Conservation (phyloP, 2,888 invertebrate species). For the Ophion costatus region DNA sequence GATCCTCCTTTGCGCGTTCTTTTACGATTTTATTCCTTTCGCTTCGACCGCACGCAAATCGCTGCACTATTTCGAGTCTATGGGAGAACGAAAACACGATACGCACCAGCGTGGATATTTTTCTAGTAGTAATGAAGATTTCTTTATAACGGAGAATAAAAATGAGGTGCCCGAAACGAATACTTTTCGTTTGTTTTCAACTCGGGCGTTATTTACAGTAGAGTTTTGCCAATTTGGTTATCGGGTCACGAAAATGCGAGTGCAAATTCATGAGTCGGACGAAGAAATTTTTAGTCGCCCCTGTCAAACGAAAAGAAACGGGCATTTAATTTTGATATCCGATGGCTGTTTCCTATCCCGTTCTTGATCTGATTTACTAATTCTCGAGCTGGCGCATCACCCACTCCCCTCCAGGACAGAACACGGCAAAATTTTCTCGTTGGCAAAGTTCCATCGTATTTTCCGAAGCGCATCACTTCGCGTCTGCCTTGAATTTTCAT, state of each 20-base stretch:
- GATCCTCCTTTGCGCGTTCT: not conserved
- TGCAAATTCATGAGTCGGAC: not conserved
- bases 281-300: slow-evolving; percentile 4
- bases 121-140: not conserved
- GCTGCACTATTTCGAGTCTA: not conserved
- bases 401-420: not conserved
- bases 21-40: not conserved
- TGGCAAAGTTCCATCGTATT: slow-evolving; percentile 62
- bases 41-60: too few relatives aligned
- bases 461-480: slow-evolving; percentile 21
- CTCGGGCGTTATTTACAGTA: slow-evolving; percentile 46
- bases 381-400: slow-evolving; percentile 43
- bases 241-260: slow-evolving; percentile 53
- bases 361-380: slow-evolving; percentile 31
- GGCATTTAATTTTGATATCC: not conserved
- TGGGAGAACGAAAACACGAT: not conserved
- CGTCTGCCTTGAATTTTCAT: slow-evolving; percentile 45
- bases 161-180: not conserved
- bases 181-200: slow-evolving; percentile 17
- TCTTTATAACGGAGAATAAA: not conserved
- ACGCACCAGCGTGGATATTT: not conserved
- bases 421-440: not conserved
- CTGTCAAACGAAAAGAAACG: not conserved
- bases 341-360: slow-evolving; percentile 26
- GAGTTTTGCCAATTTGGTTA: slow-evolving; percentile 55